Percentiles rank a stretch among this genome's conserved stretches.
Evolutionary conservation across 2,113 vertebrate genomes (phyloP).

Genomic region (Chaenocephalus aceratus): DNA sequence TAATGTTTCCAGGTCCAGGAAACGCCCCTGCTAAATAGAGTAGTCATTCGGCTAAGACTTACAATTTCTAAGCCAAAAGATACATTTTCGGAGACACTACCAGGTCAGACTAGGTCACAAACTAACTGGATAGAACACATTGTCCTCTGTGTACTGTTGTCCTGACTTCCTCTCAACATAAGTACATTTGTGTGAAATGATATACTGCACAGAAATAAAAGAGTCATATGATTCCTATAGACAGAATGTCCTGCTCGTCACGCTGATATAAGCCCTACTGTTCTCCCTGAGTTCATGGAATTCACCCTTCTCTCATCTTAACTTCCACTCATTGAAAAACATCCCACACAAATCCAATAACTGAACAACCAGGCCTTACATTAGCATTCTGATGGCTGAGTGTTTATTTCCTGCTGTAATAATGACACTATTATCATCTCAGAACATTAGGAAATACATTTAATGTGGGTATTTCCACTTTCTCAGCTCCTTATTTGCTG

Average conservation of each 20-base stretch:
- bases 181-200: conserved; percentile 41
- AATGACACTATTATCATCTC: conserved; percentile 71
- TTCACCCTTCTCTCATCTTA: conserved; percentile 71
- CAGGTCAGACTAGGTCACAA: conserved; percentile 1
- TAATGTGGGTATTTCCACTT: conserved; percentile 52
- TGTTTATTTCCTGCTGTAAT: conserved; percentile 63
- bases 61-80: too few species aligned
- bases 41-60: too few species aligned
- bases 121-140: conserved; percentile 10
- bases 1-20: too few species aligned
- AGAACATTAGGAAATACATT: conserved; percentile 38
- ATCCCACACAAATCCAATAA: conserved; percentile 76
- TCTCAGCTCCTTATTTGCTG: conserved; percentile 11
- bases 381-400: conserved; percentile 29
- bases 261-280: conserved; percentile 42
- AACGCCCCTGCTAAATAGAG: too few species aligned
- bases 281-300: conserved; percentile 54
- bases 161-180: conserved; percentile 37
- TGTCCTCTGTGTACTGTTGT: not conserved
- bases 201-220: conserved; percentile 18
- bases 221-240: conserved; percentile 38
- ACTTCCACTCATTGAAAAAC: conserved; percentile 64
- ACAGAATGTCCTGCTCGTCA: not conserved
- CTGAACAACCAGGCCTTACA: conserved; percentile 64
- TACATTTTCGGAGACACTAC: too few species aligned